Percentiles rank a stretch among this genome's conserved stretches.
phyloP scores from a whole-genome alignment of 1,140 invertebrate genomes.

The Drosophila sucinea region DNA sequence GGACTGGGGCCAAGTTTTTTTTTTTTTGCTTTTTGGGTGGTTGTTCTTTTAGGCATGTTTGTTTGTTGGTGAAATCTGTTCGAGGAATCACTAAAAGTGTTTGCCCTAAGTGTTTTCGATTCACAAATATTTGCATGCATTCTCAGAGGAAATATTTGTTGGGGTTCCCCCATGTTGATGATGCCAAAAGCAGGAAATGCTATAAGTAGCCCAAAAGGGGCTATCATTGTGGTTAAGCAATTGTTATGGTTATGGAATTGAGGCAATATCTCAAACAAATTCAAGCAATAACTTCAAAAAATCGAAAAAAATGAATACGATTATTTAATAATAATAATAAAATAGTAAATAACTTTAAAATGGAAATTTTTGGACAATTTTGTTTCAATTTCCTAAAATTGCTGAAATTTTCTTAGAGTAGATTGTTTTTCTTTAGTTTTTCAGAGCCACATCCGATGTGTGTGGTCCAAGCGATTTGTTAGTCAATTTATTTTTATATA shows the following conservation, averaged over 20 bases:
- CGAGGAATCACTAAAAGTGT: slow-evolving; percentile 70
- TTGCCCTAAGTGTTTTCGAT: slow-evolving; percentile 77
- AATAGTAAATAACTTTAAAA: too few relatives aligned
- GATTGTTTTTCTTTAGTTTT: neutral
- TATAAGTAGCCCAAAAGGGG: neutral
- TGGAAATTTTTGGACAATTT: too few relatives aligned
- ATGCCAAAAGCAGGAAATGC: neutral
- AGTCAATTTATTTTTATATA: slow-evolving; percentile 19
- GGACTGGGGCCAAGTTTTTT: slow-evolving; percentile 24
- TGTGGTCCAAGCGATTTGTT: slow-evolving; percentile 13
- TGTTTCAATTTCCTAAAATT: neutral
- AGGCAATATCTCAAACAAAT: too few relatives aligned
- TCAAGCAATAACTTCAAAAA: too few relatives aligned
- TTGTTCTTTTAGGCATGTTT: slow-evolving; percentile 16
- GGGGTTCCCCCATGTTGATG: neutral
- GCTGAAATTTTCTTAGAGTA: neutral
- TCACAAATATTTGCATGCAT: slow-evolving; percentile 76
- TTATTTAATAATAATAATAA: too few relatives aligned
- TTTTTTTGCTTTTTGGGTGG: slow-evolving; percentile 23
- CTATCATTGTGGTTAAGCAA: neutral
- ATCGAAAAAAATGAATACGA: too few relatives aligned
- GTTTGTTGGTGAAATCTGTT: slow-evolving; percentile 47
- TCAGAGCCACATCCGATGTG: neutral
- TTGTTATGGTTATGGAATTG: too few relatives aligned
- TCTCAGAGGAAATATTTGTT: slow-evolving; percentile 1